These are phyloP conservation scores for Corythaixoides concolor DNA, from an alignment of 2,113 vertebrate species.

Conservation along the genomic window DNA sequence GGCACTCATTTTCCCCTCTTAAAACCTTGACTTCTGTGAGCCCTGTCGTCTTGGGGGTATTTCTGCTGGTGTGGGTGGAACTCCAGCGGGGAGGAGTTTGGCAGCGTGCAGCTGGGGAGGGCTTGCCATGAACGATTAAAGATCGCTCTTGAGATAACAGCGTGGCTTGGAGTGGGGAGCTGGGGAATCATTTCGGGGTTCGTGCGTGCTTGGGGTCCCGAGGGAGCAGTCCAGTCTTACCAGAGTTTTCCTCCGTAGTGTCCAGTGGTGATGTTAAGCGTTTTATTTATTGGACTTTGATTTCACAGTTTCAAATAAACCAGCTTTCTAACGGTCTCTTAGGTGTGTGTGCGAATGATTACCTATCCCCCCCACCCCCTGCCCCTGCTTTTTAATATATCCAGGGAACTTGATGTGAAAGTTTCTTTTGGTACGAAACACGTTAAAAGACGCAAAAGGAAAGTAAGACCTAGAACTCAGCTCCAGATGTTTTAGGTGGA, in stretches of 20 bases:
- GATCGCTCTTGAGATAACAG: background rate
- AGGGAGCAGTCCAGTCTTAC: background rate
- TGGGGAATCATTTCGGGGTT: background rate
- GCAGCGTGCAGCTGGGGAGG: background rate
- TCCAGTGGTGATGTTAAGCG: background rate
- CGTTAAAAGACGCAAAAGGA: background rate
- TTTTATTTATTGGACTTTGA: constrained; percentile 14
- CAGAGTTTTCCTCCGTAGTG: background rate
- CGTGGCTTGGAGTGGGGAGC: background rate
- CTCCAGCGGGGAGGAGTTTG: background rate
- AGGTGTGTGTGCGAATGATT: background rate
- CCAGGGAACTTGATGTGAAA: background rate
- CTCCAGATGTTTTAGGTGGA: background rate
- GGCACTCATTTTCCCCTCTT: background rate
- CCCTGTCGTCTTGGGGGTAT: background rate
- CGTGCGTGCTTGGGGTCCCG: background rate
- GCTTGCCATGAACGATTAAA: background rate
- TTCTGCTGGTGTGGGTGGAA: background rate
- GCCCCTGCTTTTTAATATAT: background rate
- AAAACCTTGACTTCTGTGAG: background rate
- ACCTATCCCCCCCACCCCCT: background rate
- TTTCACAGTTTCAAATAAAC: constrained; percentile 54
- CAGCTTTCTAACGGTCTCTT: background rate
- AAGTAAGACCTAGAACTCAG: background rate
- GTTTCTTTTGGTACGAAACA: background rate